phyloP scores from a whole-genome alignment of 92 coral and sea anemone species.

The Zoanthus solanderi region DNA sequence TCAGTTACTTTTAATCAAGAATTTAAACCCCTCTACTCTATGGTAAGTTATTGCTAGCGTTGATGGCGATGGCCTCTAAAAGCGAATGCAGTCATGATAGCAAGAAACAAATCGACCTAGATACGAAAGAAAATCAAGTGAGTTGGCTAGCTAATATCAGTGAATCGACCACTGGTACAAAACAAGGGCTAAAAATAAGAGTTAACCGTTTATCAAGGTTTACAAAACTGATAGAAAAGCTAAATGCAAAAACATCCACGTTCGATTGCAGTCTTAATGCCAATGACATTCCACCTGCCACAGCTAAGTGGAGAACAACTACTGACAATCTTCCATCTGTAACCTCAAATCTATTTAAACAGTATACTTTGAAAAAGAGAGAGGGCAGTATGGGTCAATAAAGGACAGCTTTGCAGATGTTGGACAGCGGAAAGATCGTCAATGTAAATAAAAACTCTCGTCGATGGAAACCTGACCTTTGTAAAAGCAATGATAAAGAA shows the following conservation, averaged over 20 bases:
- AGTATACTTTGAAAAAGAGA: conserved; percentile 37
- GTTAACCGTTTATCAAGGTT: conserved; percentile 23
- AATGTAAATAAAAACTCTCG: background rate
- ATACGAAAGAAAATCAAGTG: background rate
- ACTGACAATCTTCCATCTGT: conserved; percentile 29
- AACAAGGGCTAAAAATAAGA: conserved; percentile 34
- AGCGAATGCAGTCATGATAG: too few species aligned
- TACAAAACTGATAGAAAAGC: conserved; percentile 46
- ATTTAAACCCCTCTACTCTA: too few species aligned
- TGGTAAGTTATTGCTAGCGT: too few species aligned
- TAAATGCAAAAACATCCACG: conserved; percentile 38
- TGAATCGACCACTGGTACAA: conserved; percentile 31
- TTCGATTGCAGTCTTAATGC: conserved; percentile 58
- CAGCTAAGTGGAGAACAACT: conserved; percentile 52
- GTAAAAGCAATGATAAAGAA: conserved; percentile 64
- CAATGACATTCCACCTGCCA: conserved; percentile 38
- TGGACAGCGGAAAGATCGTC: conserved; percentile 56
- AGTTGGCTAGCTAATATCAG: background rate
- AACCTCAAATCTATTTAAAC: background rate
- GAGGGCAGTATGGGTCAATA: conserved; percentile 61
- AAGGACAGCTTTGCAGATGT: conserved; percentile 54
- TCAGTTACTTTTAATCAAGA: too few species aligned
- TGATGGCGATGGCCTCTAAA: too few species aligned
- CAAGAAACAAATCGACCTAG: background rate
- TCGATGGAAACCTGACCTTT: background rate